A percentile compares a stretch with the other conserved stretches of the same genome.
phyloP scores from a whole-genome alignment of 2,888 invertebrate genomes.

The Eupithecia inturbata region DNA sequence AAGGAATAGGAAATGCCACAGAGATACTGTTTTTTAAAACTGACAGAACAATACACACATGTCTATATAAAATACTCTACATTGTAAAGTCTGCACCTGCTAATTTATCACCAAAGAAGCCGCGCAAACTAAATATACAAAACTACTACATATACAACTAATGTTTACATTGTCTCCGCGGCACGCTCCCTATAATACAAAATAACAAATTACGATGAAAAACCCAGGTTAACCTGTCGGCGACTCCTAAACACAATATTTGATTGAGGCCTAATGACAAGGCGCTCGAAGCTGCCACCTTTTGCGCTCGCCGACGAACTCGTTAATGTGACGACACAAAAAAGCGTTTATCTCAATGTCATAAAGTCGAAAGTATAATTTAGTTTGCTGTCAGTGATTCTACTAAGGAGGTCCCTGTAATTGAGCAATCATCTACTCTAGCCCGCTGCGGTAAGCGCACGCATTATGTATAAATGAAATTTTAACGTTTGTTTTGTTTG shows the following conservation, averaged over 20 bases:
- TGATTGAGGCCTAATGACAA: constrained; percentile 83
- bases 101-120: constrained; percentile 60
- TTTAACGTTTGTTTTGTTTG: constrained; percentile 73
- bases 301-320: constrained; percentile 79
- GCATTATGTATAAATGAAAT: constrained; percentile 79
- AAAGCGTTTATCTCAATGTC: constrained; percentile 66
- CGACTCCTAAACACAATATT: constrained; percentile 83
- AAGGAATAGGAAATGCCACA: constrained; percentile 29
- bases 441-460: constrained; percentile 79
- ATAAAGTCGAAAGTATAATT: constrained; percentile 72
- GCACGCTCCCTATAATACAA: constrained; percentile 79
- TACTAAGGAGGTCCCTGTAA: constrained; percentile 83
- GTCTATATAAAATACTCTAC: constrained; percentile 36
- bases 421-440: constrained; percentile 84
- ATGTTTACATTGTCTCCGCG: constrained; percentile 82
- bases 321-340: constrained; percentile 64
- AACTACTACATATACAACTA: constrained; percentile 40
- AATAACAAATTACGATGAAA: constrained; percentile 84
- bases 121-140: background rate
- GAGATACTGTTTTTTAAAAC: constrained; percentile 21
- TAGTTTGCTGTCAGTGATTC: constrained; percentile 68
- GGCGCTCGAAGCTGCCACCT: constrained; percentile 73
- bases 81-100: constrained; percentile 46
- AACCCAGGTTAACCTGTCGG: constrained; percentile 82
- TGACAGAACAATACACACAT: constrained; percentile 25